Evolutionary conservation across 2,888 invertebrate species (phyloP).

Genomic region (Dasypolia templi): DNA sequence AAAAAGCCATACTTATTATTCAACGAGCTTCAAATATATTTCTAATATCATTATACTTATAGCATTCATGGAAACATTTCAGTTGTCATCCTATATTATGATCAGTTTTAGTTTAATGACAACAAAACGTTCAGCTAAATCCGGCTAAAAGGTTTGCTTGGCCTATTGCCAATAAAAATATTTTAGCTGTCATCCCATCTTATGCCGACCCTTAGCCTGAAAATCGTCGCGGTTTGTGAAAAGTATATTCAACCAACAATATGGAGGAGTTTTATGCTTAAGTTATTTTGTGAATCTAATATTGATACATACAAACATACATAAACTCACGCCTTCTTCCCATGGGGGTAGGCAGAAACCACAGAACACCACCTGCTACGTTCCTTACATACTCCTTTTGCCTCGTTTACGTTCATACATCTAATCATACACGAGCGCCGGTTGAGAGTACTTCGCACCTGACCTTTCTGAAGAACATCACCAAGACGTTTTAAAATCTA

Average conservation of each 20-base stretch:
- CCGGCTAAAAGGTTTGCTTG: slow-evolving; percentile 39
- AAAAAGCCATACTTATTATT: background rate
- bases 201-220: slow-evolving; percentile 8
- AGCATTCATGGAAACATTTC: slow-evolving; percentile 23
- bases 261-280: background rate
- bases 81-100: slow-evolving; percentile 22
- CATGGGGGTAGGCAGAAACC: too few relatives aligned
- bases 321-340: too few relatives aligned
- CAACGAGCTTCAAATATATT: background rate
- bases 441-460: too few relatives aligned
- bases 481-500: too few relatives aligned
- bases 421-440: too few relatives aligned
- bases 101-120: slow-evolving; percentile 25
- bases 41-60: slow-evolving; percentile 8
- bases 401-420: too few relatives aligned
- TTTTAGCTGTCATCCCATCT: slow-evolving; percentile 24
- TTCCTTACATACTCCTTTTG: too few relatives aligned
- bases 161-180: slow-evolving; percentile 31
- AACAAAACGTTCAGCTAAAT: slow-evolving; percentile 33
- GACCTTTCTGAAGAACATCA: too few relatives aligned
- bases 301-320: too few relatives aligned
- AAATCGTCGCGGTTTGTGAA: slow-evolving; percentile 1
- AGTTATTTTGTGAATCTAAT: background rate
- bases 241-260: slow-evolving; percentile 14
- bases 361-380: too few relatives aligned